Evolutionary conservation across 2,113 vertebrate species (phyloP), one percentile per base, ranked within the genome.

Genomic region (Anhinga rufa): DNA sequence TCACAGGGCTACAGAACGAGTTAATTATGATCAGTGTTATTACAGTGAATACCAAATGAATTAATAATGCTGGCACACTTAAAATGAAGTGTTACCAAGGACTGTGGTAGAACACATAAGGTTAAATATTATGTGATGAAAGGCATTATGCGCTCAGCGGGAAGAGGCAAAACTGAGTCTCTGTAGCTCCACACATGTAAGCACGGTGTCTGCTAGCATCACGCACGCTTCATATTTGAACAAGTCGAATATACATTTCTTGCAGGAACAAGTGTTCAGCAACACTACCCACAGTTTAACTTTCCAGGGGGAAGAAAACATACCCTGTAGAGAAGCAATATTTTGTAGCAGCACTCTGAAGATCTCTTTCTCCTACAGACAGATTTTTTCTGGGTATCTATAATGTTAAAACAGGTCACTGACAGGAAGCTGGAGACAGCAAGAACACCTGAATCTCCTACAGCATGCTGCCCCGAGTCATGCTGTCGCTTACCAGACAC

Each of bases 1-100:
- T 93, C 82, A 82, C 64, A 83, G 84, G 97, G 96, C 97, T 97
- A 83, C 77, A 78, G 97, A 97, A 98, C 74, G 95, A 98, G 96
- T 97, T 98, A 97, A 97, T 98, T 97, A 94, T 64, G 92, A 97
- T 97, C 95, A 87, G 88, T 96, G 91, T 90, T 98, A 96, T 98
- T 96, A 96, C 95, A 93, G 65, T 90, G 96, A 98, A 97, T 97
- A 96, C 76, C 86, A 86, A 96, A 97, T 97, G 93, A 98, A 97
- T 97, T 97, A 97, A 98, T 97, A 97, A 96, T 85, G 82, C 96
- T 91, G 95, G 93, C 91, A 97, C 80, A 85, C 91, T 97, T 95
- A 80, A 93, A 96, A 97, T 89, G 91, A 98, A 97, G 95, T 93
- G 96, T 92, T 97, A 93, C 82, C 79, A 89, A 95, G 90, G 91